Percentiles rank a stretch among this genome's conserved stretches.
These are phyloP conservation scores for Pithys albifrons DNA, from an alignment of 2,113 vertebrate genomes.

Conservation along the genomic window DNA sequence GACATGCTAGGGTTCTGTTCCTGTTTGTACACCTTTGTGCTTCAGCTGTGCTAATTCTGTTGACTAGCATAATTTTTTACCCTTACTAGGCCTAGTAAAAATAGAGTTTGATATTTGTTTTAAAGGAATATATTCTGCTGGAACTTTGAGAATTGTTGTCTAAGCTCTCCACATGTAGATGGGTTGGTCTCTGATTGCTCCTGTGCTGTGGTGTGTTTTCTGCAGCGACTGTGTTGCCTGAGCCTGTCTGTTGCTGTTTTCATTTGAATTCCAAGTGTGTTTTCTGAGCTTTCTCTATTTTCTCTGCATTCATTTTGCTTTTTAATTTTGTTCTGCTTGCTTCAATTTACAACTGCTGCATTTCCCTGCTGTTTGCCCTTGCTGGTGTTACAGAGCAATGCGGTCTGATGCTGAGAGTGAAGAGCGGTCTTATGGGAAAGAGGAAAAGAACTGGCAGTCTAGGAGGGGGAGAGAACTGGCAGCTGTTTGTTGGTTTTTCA, in stretches of 20 bases:
- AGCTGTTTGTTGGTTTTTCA: neutral
- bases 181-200: neutral
- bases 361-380: neutral
- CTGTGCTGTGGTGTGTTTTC: neutral
- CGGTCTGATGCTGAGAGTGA: neutral
- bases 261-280: neutral
- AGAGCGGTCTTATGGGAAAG: neutral
- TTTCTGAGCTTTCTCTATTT: neutral
- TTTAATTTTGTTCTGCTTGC: neutral
- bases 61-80: neutral
- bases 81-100: neutral
- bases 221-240: neutral
- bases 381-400: neutral
- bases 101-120: neutral
- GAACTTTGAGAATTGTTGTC: neutral
- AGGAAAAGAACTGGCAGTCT: neutral
- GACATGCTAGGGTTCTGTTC: neutral
- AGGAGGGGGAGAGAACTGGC: neutral
- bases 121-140: neutral
- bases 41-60: neutral
- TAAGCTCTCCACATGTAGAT: neutral
- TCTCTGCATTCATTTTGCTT: neutral
- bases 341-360: neutral
- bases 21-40: neutral
- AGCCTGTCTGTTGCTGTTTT: neutral